These are phyloP conservation scores for Leptobrachium leishanense DNA, from an alignment of 2,113 vertebrate genomes.

Conservation along the genomic window DNA sequence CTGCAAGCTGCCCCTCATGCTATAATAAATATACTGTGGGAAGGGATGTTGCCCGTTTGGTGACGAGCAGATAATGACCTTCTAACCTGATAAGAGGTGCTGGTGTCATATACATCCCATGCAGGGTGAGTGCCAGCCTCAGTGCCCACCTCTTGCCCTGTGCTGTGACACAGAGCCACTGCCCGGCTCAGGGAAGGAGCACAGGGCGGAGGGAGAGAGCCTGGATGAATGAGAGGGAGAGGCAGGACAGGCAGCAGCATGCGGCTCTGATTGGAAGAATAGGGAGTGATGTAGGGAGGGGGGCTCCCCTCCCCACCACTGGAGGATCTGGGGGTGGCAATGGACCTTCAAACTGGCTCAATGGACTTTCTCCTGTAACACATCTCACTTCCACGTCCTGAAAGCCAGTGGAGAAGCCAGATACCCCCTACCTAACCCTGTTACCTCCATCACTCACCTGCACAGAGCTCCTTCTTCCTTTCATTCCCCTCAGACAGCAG, in stretches of 20 bases:
- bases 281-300: conserved; percentile 45
- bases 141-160: not conserved
- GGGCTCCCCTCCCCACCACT: conserved; percentile 54
- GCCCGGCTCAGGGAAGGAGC: not conserved
- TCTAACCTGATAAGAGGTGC: conserved; percentile 2
- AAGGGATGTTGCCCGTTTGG: no score
- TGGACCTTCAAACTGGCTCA: conserved; percentile 42
- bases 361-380: conserved; percentile 42
- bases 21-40: no score
- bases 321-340: conserved; percentile 33
- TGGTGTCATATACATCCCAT: not conserved
- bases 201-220: not conserved
- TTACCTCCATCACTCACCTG: conserved; percentile 1
- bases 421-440: conserved; percentile 5
- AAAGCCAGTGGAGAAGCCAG: conserved; percentile 32
- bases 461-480: conserved; percentile 32
- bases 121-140: not conserved
- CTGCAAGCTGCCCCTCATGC: no score
- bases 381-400: conserved; percentile 28
- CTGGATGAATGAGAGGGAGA: not conserved
- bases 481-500: conserved; percentile 13
- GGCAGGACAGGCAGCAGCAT: not conserved
- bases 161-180: not conserved
- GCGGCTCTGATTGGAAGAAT: conserved; percentile 22
- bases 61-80: not conserved